phyloP scores from a whole-genome alignment of 2,888 invertebrate species.

The Agapetus fuscipes region DNA sequence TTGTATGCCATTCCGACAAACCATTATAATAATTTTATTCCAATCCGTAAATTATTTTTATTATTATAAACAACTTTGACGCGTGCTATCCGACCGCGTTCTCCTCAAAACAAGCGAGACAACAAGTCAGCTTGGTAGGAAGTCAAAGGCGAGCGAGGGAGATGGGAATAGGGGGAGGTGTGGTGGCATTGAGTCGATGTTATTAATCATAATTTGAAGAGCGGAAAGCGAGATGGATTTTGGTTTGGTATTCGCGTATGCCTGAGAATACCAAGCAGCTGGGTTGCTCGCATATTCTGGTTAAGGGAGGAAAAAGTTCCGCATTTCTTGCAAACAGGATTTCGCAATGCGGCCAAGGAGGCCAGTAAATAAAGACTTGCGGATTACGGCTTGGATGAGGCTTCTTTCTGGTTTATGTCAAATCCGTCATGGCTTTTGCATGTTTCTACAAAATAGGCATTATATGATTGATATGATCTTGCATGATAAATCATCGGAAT shows the following conservation, averaged over 20 bases:
- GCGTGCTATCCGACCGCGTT: conserved; percentile 11
- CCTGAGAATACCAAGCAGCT: conserved; percentile 19
- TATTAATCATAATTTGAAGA: conserved; percentile 23
- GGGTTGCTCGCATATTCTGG: conserved; percentile 16
- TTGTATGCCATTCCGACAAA: not conserved
- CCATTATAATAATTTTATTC: conserved; percentile 20
- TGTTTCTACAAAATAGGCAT: too few relatives aligned
- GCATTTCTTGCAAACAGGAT: conserved; percentile 8
- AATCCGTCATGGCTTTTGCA: too few relatives aligned
- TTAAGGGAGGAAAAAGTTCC: conserved; percentile 13
- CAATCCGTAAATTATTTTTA: conserved; percentile 19
- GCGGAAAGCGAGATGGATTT: conserved; percentile 21
- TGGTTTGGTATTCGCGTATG: conserved; percentile 20
- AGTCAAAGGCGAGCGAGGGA: conserved; percentile 1
- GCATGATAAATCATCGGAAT: too few relatives aligned
- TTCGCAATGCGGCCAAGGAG: conserved; percentile 18
- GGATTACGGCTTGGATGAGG: conserved; percentile 6
- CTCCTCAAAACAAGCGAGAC: conserved; percentile 7
- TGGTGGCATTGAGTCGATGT: conserved; percentile 17
- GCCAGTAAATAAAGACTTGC: conserved; percentile 18
- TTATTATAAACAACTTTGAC: conserved; percentile 20
- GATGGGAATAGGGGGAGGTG: conserved; percentile 4
- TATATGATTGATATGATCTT: too few relatives aligned
- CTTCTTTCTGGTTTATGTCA: conserved; percentile 1
- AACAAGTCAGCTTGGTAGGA: conserved; percentile 2